phyloP scores from a whole-genome alignment of 1,140 invertebrate species.

The Meloidogyne floridensis region DNA sequence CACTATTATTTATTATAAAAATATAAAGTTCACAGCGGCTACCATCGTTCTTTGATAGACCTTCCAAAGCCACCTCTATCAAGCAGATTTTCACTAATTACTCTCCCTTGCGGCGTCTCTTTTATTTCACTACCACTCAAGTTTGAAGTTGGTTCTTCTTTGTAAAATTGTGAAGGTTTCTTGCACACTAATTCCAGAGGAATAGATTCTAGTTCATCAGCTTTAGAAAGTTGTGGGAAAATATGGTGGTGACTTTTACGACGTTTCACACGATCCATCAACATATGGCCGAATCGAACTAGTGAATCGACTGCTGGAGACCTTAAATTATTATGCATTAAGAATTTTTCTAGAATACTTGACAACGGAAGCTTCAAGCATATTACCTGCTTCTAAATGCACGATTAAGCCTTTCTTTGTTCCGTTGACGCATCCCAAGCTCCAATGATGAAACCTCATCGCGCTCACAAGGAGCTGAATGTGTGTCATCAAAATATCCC shows the following conservation, averaged over 20 bases:
- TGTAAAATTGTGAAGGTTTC: slow-evolving; percentile 29
- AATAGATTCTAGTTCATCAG: slow-evolving; percentile 40
- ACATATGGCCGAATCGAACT: slow-evolving; percentile 47
- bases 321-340: slow-evolving; percentile 32
- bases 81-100: slow-evolving; percentile 17
- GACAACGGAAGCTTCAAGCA: background rate
- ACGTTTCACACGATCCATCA: slow-evolving; percentile 52
- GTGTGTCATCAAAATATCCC: slow-evolving; percentile 23
- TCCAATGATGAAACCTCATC: slow-evolving; percentile 25
- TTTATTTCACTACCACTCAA: slow-evolving; percentile 17
- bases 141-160: background rate
- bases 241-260: slow-evolving; percentile 36
- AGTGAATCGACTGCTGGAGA: slow-evolving; percentile 58
- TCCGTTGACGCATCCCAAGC: slow-evolving; percentile 4
- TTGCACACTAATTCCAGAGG: slow-evolving; percentile 44
- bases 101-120: slow-evolving; percentile 11
- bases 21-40: background rate
- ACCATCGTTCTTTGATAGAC: slow-evolving; percentile 50
- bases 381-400: slow-evolving; percentile 11
- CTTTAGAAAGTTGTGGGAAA: slow-evolving; percentile 12
- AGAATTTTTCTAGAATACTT: background rate
- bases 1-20: slow-evolving; percentile 51
- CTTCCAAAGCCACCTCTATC: background rate
- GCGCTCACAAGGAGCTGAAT: slow-evolving; percentile 24
- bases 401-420: slow-evolving; percentile 22